A percentile compares a stretch with the other conserved stretches of the same genome.
phyloP scores from a whole-genome alignment of 2,888 invertebrate genomes.

The Drosophila colorata region DNA sequence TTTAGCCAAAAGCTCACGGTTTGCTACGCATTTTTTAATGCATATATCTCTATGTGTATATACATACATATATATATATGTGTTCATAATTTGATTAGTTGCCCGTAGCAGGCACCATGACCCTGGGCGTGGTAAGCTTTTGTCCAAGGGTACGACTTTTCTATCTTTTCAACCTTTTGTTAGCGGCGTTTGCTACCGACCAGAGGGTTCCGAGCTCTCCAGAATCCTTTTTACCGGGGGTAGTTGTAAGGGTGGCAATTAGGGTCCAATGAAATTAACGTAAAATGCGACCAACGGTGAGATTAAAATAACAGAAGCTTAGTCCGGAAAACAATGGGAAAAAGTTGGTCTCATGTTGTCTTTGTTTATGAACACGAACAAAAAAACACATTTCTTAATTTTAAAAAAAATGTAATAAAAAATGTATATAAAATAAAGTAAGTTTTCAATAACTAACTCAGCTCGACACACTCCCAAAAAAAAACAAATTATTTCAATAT shows the following conservation, averaged over 20 bases:
- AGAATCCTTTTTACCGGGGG: neutral
- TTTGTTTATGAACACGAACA: neutral
- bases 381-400: neutral
- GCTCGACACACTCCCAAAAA: no score
- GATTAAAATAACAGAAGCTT: neutral
- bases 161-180: constrained; percentile 11
- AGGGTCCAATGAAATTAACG: constrained; percentile 17
- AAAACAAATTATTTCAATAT: no score
- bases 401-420: no score
- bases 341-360: neutral
- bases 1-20: constrained; percentile 17
- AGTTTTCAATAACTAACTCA: no score
- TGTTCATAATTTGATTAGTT: constrained; percentile 30
- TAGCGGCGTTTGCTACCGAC: constrained; percentile 3
- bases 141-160: constrained; percentile 2
- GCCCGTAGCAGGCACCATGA: neutral
- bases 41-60: no score
- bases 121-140: neutral
- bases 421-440: neutral
- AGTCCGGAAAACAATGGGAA: neutral
- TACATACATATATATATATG: neutral
- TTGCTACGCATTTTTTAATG: constrained; percentile 3
- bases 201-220: neutral
- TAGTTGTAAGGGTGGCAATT: constrained; percentile 1
- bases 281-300: constrained; percentile 2